These are phyloP conservation scores for Drosophila insularis DNA, from an alignment of 1,140 invertebrate species.

Conservation along the genomic window DNA sequence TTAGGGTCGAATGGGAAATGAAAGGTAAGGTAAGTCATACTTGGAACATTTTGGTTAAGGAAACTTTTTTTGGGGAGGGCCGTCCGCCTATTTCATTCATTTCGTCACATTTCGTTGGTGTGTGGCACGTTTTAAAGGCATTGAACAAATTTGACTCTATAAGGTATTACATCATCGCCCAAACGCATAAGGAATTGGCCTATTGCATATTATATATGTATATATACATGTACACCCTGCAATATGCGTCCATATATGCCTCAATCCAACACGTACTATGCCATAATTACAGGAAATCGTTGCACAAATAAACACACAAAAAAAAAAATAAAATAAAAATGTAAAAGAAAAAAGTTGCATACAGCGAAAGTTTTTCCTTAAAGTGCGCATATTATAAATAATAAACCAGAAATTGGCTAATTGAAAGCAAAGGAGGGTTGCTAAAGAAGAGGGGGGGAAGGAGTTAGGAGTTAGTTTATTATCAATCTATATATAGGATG, in stretches of 20 bases:
- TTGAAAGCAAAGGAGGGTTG: constrained; percentile 61
- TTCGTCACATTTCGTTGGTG: too few relatives aligned
- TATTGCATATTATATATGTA: not conserved
- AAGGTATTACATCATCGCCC: not conserved
- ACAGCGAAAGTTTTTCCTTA: constrained; percentile 69
- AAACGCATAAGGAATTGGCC: constrained; percentile 3
- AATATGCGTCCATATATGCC: not conserved
- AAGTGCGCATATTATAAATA: constrained; percentile 60
- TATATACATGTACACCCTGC: not conserved
- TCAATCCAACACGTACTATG: constrained; percentile 26
- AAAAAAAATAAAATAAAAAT: not conserved
- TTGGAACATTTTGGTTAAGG: too few relatives aligned
- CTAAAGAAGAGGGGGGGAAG: not conserved
- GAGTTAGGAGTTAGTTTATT: not conserved
- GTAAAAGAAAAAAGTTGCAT: constrained; percentile 39
- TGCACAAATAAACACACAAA: not conserved
- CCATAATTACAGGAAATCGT: constrained; percentile 65
- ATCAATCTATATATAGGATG: not conserved
- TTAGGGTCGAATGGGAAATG: too few relatives aligned
- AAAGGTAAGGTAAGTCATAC: too few relatives aligned
- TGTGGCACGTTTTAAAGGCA: not conserved
- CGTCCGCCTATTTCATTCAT: too few relatives aligned
- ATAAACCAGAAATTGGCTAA: constrained; percentile 55
- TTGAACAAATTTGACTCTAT: not conserved
- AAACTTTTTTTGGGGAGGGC: too few relatives aligned